A percentile compares a stretch with the other conserved stretches of the same genome.
Evolutionary conservation across 2,888 invertebrate genomes (phyloP).

Genomic region (Eupithecia subumbrata): DNA sequence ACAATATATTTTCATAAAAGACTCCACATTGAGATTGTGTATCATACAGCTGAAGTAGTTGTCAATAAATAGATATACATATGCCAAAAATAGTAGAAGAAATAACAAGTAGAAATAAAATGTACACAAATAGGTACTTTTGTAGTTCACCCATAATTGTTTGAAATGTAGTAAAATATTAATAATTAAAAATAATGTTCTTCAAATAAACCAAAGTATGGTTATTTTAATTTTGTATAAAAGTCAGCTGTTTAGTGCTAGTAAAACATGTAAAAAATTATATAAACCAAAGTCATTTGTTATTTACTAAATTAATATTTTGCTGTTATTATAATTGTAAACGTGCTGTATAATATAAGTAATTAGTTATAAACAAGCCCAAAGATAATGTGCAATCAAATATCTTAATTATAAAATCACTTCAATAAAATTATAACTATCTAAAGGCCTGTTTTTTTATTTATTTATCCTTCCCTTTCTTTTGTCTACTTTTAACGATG

Average conservation of each 20-base stretch:
- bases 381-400: constrained; percentile 81
- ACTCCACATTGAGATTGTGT: background rate
- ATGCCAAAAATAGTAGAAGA: constrained; percentile 54
- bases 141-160: background rate
- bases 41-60: background rate
- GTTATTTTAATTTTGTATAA: background rate
- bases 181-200: background rate
- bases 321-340: constrained; percentile 39
- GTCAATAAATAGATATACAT: constrained; percentile 45
- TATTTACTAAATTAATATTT: constrained; percentile 19
- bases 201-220: background rate
- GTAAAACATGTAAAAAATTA: background rate
- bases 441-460: constrained; percentile 19
- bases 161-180: background rate
- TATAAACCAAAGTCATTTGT: constrained; percentile 16
- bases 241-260: constrained; percentile 8
- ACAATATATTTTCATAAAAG: constrained; percentile 10
- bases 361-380: constrained; percentile 62
- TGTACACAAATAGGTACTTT: background rate
- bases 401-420: constrained; percentile 69
- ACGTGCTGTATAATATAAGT: constrained; percentile 48
- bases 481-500: background rate
- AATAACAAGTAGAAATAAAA: constrained; percentile 3
- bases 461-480: background rate
- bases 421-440: constrained; percentile 72